Percentiles rank a stretch among this genome's conserved stretches.
phyloP scores from a whole-genome alignment of 2,888 invertebrate genomes.

The Synergus itoensis region DNA sequence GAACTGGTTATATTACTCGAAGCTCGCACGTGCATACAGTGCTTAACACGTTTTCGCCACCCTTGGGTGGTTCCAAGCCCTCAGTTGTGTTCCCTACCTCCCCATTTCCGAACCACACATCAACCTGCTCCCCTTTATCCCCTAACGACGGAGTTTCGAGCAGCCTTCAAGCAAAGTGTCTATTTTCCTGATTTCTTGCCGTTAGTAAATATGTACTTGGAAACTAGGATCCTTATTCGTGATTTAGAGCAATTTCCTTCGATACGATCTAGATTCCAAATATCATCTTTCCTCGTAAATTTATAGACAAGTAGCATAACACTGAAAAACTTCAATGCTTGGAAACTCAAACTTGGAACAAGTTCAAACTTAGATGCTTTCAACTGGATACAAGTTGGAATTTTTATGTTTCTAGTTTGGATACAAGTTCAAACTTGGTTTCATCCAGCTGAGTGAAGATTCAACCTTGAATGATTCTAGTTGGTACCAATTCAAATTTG shows the following conservation, averaged over 20 bases:
- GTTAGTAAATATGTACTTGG: constrained; percentile 31
- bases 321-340: too few relatives aligned
- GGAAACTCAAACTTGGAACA: neutral
- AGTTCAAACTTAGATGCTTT: neutral
- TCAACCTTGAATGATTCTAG: neutral
- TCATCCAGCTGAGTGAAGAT: neutral
- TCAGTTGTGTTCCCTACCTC: constrained; percentile 27
- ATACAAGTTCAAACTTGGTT: neutral
- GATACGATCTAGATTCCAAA: neutral
- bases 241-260: constrained; percentile 17
- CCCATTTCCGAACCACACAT: constrained; percentile 35
- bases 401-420: too few relatives aligned
- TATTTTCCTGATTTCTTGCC: constrained; percentile 34
- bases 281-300: neutral
- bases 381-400: neutral
- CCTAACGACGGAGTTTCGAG: constrained; percentile 36
- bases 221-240: constrained; percentile 32
- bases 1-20: constrained; percentile 36
- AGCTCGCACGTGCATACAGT: constrained; percentile 36
- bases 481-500: neutral
- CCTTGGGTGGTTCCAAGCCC: constrained; percentile 34
- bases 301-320: neutral
- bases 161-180: constrained; percentile 37
- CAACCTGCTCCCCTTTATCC: constrained; percentile 35
- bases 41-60: constrained; percentile 40